phyloP scores from a whole-genome alignment of 2,797 vertebrate species.

The Cryptoblepharus egeriae region DNA sequence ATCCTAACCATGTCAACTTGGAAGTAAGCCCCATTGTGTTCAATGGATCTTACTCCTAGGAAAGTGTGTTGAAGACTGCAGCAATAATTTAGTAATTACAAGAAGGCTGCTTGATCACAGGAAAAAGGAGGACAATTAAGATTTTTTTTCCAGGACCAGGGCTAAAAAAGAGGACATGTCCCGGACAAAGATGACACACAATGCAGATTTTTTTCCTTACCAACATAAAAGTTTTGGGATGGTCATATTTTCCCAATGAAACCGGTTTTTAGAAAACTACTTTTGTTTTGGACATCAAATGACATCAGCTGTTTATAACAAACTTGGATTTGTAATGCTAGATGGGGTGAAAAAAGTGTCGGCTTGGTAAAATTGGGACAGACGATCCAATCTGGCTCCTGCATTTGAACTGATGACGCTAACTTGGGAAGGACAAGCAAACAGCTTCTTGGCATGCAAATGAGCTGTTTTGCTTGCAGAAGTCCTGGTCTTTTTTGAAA shows the following conservation, averaged over 20 bases:
- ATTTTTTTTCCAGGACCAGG: too few species aligned
- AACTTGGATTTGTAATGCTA: not conserved
- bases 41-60: too few species aligned
- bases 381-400: not conserved
- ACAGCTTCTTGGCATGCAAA: slow-evolving; percentile 29
- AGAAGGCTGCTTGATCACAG: too few species aligned
- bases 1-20: too few species aligned
- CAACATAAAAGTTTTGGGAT: not conserved
- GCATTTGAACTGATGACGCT: not conserved
- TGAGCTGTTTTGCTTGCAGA: slow-evolving; percentile 37
- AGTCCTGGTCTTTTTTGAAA: not conserved
- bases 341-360: not conserved
- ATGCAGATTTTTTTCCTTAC: not conserved
- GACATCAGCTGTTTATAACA: not conserved
- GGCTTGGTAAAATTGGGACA: not conserved
- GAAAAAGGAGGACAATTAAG: too few species aligned
- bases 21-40: too few species aligned
- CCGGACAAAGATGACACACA: too few species aligned
- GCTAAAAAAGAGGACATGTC: too few species aligned
- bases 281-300: not conserved
- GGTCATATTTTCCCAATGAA: not conserved
- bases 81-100: too few species aligned
- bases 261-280: not conserved
- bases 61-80: too few species aligned
- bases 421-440: slow-evolving; percentile 20